Evolutionary conservation across 2,113 vertebrate species (phyloP).

Genomic region (Macrotus californicus): DNA sequence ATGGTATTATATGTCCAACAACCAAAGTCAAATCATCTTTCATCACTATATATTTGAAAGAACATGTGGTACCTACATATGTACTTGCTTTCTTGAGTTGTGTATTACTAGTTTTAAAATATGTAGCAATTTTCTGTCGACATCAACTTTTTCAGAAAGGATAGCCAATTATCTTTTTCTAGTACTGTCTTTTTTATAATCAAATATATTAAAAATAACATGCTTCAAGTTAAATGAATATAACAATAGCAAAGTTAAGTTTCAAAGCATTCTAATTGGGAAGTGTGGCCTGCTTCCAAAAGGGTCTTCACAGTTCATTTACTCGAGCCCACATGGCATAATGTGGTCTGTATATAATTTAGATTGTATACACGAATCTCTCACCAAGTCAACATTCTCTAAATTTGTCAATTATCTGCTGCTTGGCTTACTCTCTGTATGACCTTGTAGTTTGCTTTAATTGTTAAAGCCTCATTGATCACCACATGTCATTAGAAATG

Average conservation of each 20-base stretch:
- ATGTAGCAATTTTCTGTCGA: background rate
- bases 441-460: slow-evolving; percentile 12
- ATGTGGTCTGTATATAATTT: background rate
- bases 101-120: background rate
- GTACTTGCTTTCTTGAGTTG: background rate
- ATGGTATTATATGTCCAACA: background rate
- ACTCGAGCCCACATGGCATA: background rate
- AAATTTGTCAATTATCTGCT: background rate
- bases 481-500: slow-evolving; percentile 9
- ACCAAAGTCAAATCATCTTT: background rate
- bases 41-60: background rate
- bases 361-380: background rate
- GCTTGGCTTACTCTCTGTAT: background rate
- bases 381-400: background rate
- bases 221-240: background rate
- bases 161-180: background rate
- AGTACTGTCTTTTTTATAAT: background rate
- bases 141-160: background rate
- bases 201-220: background rate
- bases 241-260: background rate
- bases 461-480: slow-evolving; percentile 44
- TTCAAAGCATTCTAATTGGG: background rate
- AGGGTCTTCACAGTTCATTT: background rate
- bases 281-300: background rate
- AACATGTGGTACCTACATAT: background rate